Conservation (phyloP, 2,113 vertebrate species). For the Strix uralensis region DNA sequence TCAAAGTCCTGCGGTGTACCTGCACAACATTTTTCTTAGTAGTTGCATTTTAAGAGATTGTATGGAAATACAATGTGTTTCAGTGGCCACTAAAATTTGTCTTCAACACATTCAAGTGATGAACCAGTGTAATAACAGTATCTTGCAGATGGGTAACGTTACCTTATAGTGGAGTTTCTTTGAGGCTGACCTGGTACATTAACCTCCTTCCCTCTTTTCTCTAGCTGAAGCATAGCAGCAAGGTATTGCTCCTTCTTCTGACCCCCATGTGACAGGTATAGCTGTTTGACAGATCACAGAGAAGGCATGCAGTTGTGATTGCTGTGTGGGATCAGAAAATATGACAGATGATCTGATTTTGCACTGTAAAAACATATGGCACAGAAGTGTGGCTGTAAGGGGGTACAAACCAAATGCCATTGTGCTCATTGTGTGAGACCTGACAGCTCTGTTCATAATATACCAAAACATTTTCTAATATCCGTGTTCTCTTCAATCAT, state of each 20-base stretch:
- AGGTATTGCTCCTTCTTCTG: constrained; percentile 1
- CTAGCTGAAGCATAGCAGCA: not conserved
- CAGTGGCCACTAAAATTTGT: not conserved
- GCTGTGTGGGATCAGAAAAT: not conserved
- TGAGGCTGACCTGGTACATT: not conserved
- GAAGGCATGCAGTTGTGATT: not conserved
- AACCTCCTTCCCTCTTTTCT: not conserved
- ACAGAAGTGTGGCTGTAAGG: not conserved
- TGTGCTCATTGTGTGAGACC: not conserved
- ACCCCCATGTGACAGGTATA: not conserved
- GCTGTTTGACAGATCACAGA: constrained; percentile 1
- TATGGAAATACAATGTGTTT: not conserved
- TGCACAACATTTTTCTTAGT: rapidly evolving
- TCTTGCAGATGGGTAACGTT: not conserved
- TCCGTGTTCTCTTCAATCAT: not conserved
- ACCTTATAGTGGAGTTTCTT: not conserved
- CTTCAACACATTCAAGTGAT: not conserved
- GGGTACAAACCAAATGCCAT: not conserved
- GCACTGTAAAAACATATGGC: not conserved
- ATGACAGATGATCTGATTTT: not conserved
- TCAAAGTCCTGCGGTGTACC: not conserved
- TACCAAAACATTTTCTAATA: not conserved
- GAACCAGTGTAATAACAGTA: not conserved
- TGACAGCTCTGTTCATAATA: not conserved
- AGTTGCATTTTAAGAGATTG: not conserved